Conservation (phyloP, 23 tunicate species). For the Phallusia fumigata region DNA sequence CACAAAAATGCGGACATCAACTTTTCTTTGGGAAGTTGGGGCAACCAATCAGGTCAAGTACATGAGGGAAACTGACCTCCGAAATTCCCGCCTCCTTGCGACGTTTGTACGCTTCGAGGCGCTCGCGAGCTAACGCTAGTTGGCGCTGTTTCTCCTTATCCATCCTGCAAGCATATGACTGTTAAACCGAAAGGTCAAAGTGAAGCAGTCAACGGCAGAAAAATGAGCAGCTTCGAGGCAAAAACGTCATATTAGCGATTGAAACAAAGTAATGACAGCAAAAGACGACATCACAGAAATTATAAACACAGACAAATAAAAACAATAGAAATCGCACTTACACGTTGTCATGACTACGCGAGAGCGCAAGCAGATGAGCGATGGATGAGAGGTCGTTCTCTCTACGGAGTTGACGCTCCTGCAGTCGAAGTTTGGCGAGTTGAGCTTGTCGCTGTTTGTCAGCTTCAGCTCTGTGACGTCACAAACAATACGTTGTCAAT, state of each 20-base stretch:
- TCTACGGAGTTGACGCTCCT: conserved; percentile 59
- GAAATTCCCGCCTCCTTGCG: conserved; percentile 9
- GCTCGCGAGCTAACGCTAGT: conserved; percentile 49
- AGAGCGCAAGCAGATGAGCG: conserved; percentile 50
- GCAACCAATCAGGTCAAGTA: too few species aligned
- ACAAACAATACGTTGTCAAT: too few species aligned
- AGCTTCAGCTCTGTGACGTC: conserved; percentile 24
- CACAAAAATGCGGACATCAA: too few species aligned
- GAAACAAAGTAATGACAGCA: too few species aligned
- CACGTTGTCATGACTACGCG: conserved; percentile 51
- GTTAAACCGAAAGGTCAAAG: not conserved
- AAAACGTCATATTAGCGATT: not conserved
- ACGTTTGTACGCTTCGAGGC: conserved; percentile 49
- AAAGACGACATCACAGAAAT: too few species aligned
- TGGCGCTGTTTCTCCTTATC: conserved; percentile 69
- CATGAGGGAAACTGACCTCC: conserved; percentile 6
- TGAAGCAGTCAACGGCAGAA: not conserved
- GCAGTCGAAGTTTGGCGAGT: conserved; percentile 62
- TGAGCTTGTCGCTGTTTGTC: conserved; percentile 54
- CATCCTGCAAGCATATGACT: conserved; percentile 26
- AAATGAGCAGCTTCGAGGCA: not conserved
- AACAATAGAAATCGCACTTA: conserved; percentile 16
- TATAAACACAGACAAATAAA: not conserved
- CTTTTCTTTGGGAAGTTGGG: too few species aligned
- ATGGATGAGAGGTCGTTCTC: conserved; percentile 56